Base-by-base conservation (phyloP, 2,888 invertebrate species). In the Tanytarsus gracilentus region DNA sequence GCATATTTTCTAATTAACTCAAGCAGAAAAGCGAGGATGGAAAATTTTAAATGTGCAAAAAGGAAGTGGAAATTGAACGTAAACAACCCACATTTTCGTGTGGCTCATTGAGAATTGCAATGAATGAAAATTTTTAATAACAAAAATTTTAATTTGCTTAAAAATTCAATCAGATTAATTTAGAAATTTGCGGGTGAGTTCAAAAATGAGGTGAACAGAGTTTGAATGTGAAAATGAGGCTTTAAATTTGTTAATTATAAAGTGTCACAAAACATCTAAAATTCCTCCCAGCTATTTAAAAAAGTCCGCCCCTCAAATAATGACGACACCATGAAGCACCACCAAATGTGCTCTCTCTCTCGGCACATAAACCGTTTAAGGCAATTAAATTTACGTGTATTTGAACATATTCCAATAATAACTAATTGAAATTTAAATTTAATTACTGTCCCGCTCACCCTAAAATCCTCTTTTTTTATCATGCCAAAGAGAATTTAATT, bases 341-440 rank as follows among this genome's bases (percentile, higher is more conserved):
- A n/a, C n/a, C n/a, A n/a, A n/a, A n/a, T n/a, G n/a, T n/a, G n/a
- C n/a, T n/a, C n/a, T n/a, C n/a, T n/a, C 36, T 14, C 36, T 16
- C 36, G 16, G 16, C 14, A 36, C 16, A 36, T 14, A 36, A 36
- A 14, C 14, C 23, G 23, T 23, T 23, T 44, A 23, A 44, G 23
- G 23, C 44, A 44, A 44, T 44, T 44, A 44, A 44, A 23, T 44
- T 44, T 44, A 21, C 44, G 44, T 44, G 23, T 44, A 16, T 44
- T 44, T 33, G 39, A 55, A 25, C 40, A 55, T 55, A 26, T 55
- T 55, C 40, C 39, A 33, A 25, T 55, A 40, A 55, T 55, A 55
- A 55, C 55, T 55, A 55, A 55, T 55, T 55, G 55, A 55, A 55
- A 55, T 55, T 55, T 55, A 55, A 55, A 55, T 55, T 55, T 55